Base-by-base conservation (phyloP, 2,797 vertebrate genomes). In the Anniella stebbinsi region DNA sequence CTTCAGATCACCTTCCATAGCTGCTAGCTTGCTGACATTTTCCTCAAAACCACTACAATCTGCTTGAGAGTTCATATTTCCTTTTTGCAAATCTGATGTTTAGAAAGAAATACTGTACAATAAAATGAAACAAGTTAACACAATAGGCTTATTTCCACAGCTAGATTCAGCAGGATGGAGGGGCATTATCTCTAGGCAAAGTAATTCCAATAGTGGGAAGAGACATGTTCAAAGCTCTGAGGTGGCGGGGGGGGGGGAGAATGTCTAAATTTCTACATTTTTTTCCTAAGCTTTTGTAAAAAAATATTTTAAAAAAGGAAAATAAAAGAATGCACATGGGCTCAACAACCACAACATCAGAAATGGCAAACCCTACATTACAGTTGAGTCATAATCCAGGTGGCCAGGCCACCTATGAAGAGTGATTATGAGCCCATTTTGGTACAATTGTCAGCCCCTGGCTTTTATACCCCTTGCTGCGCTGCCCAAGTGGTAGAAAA, bases 321-420 rank as follows among this genome's bases (percentile, higher is more conserved):
- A 30, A 70, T 45, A 81, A 69, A 21, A 88, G n/a, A 88, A 51
- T 70, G 51, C 45, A 41, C 91, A 70, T 85, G 93, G 92, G 88
- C 54, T 75, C 73, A 90, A 88, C 69, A 93, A 90, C 13, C 77
- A 41, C 12, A 87, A 63, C 28, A 90, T 88, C 88, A 88, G 70
- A 93, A 87, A 89, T 91, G 77, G 18, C 90, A 94, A 89, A 84
- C 48, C 86, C 38, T 70, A 84, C 80, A 84, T 89, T 92, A 89
- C 66, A 69, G 85, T 80, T 36, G 38, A 66, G 18, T 75, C 85
- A 76, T 60, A 70, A 69, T 83, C 72, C 73, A 90, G 90, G 92
- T 95, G 89, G 93, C 76, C 84, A 94, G 92, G 87, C 93, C 90
- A 93, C 92, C 93, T 95, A 88, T 86, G 90, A 93, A 95, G 90